phyloP scores from a whole-genome alignment of 2,888 invertebrate species.

The Pollenia amentaria region DNA sequence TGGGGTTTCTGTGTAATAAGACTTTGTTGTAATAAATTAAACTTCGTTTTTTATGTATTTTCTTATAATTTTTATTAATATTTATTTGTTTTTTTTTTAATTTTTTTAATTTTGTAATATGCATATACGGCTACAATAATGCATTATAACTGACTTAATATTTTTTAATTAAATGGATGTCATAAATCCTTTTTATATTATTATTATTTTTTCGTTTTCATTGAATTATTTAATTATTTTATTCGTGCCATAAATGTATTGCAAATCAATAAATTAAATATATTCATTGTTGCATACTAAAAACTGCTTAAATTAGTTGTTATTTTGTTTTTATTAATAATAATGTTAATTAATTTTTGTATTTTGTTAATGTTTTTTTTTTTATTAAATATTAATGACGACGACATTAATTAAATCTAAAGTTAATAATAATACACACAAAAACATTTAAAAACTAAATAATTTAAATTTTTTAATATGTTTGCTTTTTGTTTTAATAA shows the following conservation, averaged over 20 bases:
- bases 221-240: constrained; percentile 53
- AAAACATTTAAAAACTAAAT: constrained; percentile 60
- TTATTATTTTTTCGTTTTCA: constrained; percentile 35
- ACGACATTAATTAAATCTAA: constrained; percentile 67
- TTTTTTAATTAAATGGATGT: constrained; percentile 60
- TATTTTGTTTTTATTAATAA: constrained; percentile 33
- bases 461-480: constrained; percentile 23
- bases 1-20: too few species aligned
- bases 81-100: constrained; percentile 52
- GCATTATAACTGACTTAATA: constrained; percentile 73
- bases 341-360: constrained; percentile 46
- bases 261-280: constrained; percentile 65
- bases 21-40: background rate
- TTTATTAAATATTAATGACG: constrained; percentile 56
- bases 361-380: constrained; percentile 31
- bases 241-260: constrained; percentile 70
- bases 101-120: constrained; percentile 57
- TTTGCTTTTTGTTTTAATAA: background rate
- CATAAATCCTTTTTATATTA: constrained; percentile 36
- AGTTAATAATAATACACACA: constrained; percentile 68
- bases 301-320: constrained; percentile 66
- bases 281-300: constrained; percentile 66
- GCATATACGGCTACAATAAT: constrained; percentile 73
- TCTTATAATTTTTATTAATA: constrained; percentile 70
- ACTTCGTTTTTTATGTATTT: background rate